Conservation (phyloP, 2,888 invertebrate species). For the Acrobasis consociella region DNA sequence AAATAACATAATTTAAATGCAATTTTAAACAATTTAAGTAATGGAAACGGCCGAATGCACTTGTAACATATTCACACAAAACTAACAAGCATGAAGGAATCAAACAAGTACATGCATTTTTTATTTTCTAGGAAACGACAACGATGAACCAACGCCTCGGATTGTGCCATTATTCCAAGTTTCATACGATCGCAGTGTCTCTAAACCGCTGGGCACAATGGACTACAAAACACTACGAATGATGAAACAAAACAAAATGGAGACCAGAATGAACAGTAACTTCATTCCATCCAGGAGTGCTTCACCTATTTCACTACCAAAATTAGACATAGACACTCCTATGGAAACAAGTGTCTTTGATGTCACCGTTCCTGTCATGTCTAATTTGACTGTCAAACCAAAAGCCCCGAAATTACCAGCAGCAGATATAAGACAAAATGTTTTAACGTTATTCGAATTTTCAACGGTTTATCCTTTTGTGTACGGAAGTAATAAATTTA, state of each 20-base stretch:
- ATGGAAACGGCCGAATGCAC: constrained; percentile 13
- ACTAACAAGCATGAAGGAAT: constrained; percentile 5
- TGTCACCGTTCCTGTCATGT: neutral
- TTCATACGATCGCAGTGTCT: constrained; percentile 70
- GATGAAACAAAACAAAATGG: constrained; percentile 30
- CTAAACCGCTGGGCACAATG: constrained; percentile 70
- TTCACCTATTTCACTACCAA: constrained; percentile 47
- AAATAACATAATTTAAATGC: too few relatives aligned
- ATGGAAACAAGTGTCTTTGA: neutral
- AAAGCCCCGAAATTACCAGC: constrained; percentile 2
- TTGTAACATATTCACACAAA: neutral
- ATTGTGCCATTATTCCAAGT: constrained; percentile 76
- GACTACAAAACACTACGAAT: constrained; percentile 61
- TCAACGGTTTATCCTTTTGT: constrained; percentile 74
- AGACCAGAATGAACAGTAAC: constrained; percentile 26
- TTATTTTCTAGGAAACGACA: constrained; percentile 73
- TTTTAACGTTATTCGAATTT: constrained; percentile 66
- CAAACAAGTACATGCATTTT: constrained; percentile 39
- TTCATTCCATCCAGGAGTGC: constrained; percentile 57
- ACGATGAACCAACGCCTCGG: constrained; percentile 40
- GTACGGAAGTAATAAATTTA: constrained; percentile 73
- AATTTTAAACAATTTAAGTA: neutral
- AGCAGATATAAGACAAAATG: constrained; percentile 63
- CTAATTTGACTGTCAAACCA: neutral
- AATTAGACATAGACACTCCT: neutral